Conservation (phyloP, 2,113 vertebrate species). For the Salvelinus alpinus region DNA sequence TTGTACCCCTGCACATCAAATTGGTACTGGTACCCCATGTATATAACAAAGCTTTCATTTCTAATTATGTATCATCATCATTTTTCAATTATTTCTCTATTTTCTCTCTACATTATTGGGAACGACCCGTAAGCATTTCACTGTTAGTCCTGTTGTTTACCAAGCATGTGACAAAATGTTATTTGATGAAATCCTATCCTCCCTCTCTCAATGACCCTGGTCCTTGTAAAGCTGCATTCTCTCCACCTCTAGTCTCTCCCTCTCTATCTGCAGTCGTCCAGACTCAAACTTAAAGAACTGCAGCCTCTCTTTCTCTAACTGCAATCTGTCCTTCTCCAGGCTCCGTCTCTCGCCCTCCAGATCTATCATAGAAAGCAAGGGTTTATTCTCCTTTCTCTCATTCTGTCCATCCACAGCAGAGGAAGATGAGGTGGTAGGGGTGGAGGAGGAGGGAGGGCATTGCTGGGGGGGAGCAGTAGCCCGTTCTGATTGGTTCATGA, state of each 20-base stretch:
- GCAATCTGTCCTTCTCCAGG: constrained; percentile 88
- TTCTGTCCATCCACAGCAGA: constrained; percentile 70
- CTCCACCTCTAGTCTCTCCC: constrained; percentile 90
- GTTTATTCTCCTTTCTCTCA: constrained; percentile 63
- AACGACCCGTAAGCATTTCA: too few species aligned
- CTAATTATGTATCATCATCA: too few species aligned
- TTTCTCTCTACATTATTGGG: too few species aligned
- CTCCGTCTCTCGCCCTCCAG: constrained; percentile 87
- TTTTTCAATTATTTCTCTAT: too few species aligned
- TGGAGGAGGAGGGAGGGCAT: constrained; percentile 58
- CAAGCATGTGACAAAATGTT: too few species aligned
- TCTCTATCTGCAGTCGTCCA: constrained; percentile 89
- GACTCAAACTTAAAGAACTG: constrained; percentile 92
- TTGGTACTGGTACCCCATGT: too few species aligned
- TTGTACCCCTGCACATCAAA: too few species aligned
- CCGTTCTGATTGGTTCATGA: constrained; percentile 78
- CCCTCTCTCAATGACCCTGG: constrained; percentile 39
- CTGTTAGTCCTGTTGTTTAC: too few species aligned
- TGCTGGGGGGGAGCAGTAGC: constrained; percentile 42
- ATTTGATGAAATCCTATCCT: background rate
- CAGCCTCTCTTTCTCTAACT: constrained; percentile 89
- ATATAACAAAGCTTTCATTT: too few species aligned
- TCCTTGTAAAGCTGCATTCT: constrained; percentile 89
- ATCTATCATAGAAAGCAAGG: constrained; percentile 76
- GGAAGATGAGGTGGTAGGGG: constrained; percentile 6